Percentiles rank a stretch among this genome's conserved stretches.
Conservation (phyloP, 2,113 vertebrate genomes). For the Anoplopoma fimbria region DNA sequence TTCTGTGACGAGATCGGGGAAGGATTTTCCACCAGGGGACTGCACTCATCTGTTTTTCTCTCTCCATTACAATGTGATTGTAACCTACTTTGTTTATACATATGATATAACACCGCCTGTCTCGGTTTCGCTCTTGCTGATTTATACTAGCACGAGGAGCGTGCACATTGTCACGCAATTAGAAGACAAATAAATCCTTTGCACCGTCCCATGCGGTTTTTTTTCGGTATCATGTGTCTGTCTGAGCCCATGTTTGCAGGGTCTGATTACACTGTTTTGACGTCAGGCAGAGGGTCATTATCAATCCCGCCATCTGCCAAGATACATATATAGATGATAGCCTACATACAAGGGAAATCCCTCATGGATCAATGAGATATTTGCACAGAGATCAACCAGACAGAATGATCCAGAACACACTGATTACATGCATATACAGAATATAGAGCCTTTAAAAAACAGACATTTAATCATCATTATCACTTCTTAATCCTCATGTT, state of each 20-base stretch:
- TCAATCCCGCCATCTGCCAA: constrained; percentile 57
- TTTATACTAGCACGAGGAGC: constrained; percentile 7
- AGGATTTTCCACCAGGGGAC: constrained; percentile 33
- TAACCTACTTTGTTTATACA: constrained; percentile 58
- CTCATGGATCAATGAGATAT: constrained; percentile 1
- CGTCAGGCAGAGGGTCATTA: constrained; percentile 59
- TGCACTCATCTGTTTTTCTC: constrained; percentile 48
- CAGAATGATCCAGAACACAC: not conserved
- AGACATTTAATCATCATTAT: not conserved
- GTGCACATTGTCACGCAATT: constrained; percentile 38
- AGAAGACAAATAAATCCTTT: constrained; percentile 47
- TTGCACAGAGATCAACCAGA: not conserved
- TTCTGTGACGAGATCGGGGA: constrained; percentile 26
- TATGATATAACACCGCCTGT: not conserved
- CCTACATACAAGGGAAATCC: constrained; percentile 50
- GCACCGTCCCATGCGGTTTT: constrained; percentile 41
- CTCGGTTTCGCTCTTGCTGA: constrained; percentile 11
- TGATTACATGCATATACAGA: not conserved
- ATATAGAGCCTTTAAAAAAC: not conserved
- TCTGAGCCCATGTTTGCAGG: constrained; percentile 55
- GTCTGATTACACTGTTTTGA: constrained; percentile 72
- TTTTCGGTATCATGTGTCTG: constrained; percentile 54
- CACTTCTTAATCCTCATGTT: not conserved
- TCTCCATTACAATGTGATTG: constrained; percentile 43
- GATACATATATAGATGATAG: constrained; percentile 16